Base-by-base conservation (phyloP, 2,888 invertebrate genomes). In the Apamea crenata region DNA sequence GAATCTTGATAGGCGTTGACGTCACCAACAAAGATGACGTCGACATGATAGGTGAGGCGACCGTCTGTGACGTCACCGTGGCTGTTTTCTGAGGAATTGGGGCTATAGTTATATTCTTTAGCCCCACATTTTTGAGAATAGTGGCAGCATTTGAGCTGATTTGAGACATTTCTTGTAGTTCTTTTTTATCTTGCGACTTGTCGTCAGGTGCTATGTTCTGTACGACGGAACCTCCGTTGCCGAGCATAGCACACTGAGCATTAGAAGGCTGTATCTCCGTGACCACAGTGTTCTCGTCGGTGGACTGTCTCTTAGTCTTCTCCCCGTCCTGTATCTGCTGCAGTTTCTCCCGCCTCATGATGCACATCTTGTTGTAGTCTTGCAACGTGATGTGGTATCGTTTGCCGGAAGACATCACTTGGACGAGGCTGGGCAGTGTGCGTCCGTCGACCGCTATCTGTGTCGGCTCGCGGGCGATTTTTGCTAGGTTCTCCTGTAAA, bases 341-440 rank as follows among this genome's bases (percentile, higher is more conserved):
- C 4, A 98, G 94, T 84, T 98, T 97, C 92, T 98, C 98, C 1
- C 98, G 96, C 12, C 98, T 97, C 93, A 98, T 97, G 78, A 98
- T 97, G 93, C 98, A 98, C 98, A 98, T 98, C 86, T 98, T 98
- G 94, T 98, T 98, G 94, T 98, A 98, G 91, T 98, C 98, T 73
- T 98, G 98, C 59, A 98, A 97, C 6, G 98, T 98, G 89, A 98
- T 98, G 92, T 98, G 98, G 94, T 98, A 98, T 0, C 98, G 98
- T 91, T 98, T 98, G n/a, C 98, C 98, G 1, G 98, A 98, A 0
- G 98, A 98, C 92, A 98, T 97, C 1, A 98, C 98, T 90, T 98
- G 98, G n/a, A 98, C 98, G 40, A 98, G 95, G 78, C 97, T 97
- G 7, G 97, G 97, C 85, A 98, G 93, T 66, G 96, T 96, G 73